Base-by-base conservation (phyloP, 2,113 vertebrate species). In the Cichladusa arquata region DNA sequence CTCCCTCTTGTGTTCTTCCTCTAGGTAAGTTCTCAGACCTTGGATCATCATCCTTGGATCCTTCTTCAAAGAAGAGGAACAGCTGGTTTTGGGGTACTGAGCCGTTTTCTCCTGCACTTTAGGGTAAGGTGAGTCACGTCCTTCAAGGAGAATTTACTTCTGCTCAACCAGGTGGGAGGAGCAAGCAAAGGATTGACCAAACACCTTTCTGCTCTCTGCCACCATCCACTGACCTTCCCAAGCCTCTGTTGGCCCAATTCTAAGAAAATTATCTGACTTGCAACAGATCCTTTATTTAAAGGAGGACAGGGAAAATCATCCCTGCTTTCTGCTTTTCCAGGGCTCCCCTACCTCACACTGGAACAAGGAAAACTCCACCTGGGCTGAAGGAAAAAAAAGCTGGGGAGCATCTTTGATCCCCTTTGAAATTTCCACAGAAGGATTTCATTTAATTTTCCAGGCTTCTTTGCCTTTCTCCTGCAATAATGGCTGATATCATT, bases 361-460 rank as follows among this genome's bases (percentile, higher is more conserved):
- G n/a, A 54, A 58, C 20, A 5, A n/a, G 54, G 56, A 80, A 78
- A 70, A 11, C n/a, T 66, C 40, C 40, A 86, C 64, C 56, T 73
- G n/a, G 82, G 23, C 42, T 87, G 67, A 18, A 64, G 76, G 8
- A 51, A 51, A 50, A 38, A 77, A 69, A 88, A 86, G 6, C 56
- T 69, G 48, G 48, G 86, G 40, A 94, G 20, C 91, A 88, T 85
- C 85, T 96, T 72, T 86, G 86, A 71, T 83, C 48, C 48, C 71
- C 71, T 94, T 86, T 81, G 82, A 93, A 94, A 94, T 60, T 60
- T 74, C 64, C 88, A 74, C 88, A 96, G 82, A 88, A 94, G 95
- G 88, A 72, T 93, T 92, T 81, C 5, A 88, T 96, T 94, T 94
- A n/a, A 81, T 92, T 95, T 96, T 91, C 94, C 90, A 86, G 81